Conservation (phyloP, 2,113 vertebrate species). For the Lanius collurio region DNA sequence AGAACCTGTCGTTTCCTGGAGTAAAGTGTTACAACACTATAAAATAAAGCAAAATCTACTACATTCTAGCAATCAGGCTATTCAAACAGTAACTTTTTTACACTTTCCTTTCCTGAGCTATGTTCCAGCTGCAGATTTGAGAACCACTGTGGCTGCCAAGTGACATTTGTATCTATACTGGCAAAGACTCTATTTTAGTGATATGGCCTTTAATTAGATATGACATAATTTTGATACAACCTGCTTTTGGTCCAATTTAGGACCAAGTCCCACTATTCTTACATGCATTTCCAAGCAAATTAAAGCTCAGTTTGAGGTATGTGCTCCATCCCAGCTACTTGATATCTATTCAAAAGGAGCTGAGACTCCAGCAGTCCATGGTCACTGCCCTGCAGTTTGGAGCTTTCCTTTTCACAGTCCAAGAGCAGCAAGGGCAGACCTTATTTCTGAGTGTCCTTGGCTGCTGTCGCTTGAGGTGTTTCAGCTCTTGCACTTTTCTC, state of each 20-base stretch:
- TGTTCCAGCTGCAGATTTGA: not conserved
- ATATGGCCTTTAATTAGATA: not conserved
- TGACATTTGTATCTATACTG: not conserved
- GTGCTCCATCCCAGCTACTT: not conserved
- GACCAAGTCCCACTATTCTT: not conserved
- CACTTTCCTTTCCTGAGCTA: not conserved
- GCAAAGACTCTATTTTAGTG: not conserved
- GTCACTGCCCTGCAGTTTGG: not conserved
- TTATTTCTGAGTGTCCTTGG: not conserved
- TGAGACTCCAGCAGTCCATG: rapidly evolving
- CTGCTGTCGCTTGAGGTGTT: not conserved
- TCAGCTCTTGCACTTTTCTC: not conserved
- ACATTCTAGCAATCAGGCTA: not conserved
- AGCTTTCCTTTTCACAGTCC: not conserved
- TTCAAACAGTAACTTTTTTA: not conserved
- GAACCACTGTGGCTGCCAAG: not conserved
- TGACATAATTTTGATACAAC: not conserved
- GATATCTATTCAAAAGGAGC: rapidly evolving
- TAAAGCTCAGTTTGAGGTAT: not conserved
- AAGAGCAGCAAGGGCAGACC: not conserved
- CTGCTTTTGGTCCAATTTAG: not conserved
- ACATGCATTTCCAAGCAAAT: not conserved
- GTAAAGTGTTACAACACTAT: not conserved
- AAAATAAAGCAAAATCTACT: not conserved
- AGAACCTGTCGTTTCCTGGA: not conserved